Percentiles rank a stretch among this genome's conserved stretches.
Evolutionary conservation across 2,888 invertebrate genomes (phyloP).

Genomic region (Thumatha senex): DNA sequence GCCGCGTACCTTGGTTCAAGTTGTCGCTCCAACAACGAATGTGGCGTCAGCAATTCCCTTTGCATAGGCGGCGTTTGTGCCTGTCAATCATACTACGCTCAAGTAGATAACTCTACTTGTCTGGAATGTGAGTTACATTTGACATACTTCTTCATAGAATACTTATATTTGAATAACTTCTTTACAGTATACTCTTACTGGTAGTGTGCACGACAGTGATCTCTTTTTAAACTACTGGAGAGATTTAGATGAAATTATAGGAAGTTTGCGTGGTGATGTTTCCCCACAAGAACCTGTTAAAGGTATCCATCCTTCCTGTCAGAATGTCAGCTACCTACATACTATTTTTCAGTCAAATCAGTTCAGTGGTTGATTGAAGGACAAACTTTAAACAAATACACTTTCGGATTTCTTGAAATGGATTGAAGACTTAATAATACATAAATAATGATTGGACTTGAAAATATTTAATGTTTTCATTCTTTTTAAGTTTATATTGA

Average conservation of each 20-base stretch:
- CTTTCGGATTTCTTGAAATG: no score
- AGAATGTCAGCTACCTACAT: not conserved
- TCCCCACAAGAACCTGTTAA: no score
- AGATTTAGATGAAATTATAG: no score
- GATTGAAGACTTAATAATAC: no score
- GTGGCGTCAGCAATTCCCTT: slow-evolving; percentile 85
- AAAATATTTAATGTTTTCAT: not conserved
- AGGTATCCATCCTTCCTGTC: no score
- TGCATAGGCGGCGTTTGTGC: slow-evolving; percentile 89
- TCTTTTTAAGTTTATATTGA: not conserved
- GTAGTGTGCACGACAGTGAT: no score
- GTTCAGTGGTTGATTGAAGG: not conserved
- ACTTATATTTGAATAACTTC: not conserved
- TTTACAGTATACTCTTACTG: no score
- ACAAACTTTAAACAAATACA: no score
- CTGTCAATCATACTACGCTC: slow-evolving; percentile 92
- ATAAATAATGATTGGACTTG: not conserved
- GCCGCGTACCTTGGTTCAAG: slow-evolving; percentile 81
- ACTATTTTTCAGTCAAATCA: no score
- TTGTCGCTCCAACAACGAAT: slow-evolving; percentile 86
- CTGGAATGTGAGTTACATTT: slow-evolving; percentile 89
- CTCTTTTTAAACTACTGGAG: no score
- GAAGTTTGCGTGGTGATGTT: no score
- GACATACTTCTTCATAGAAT: slow-evolving; percentile 9
- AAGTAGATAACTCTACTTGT: slow-evolving; percentile 90